Evolutionary conservation across 2,888 invertebrate genomes (phyloP).

Genomic region (Brenthis hecate): DNA sequence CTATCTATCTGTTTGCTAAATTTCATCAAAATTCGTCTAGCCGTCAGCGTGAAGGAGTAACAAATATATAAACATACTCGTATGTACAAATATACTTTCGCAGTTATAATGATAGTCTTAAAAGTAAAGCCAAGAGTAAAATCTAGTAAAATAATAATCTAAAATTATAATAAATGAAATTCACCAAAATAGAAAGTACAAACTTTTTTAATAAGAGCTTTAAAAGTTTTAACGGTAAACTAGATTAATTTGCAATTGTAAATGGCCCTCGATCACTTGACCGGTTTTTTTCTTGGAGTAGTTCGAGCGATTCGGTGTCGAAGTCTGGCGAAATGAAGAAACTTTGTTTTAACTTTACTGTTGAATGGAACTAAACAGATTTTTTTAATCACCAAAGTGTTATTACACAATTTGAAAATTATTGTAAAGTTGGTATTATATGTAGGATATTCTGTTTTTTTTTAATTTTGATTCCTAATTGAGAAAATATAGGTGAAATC

Average conservation of each 20-base stretch:
- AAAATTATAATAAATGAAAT: not conserved
- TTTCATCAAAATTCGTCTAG: too few species aligned
- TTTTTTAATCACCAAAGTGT: not conserved
- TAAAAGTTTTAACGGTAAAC: conserved; percentile 31
- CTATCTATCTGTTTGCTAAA: too few species aligned
- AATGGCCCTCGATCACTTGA: conserved; percentile 36
- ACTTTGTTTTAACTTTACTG: conserved; percentile 32
- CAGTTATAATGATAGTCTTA: too few species aligned
- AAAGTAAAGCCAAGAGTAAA: too few species aligned
- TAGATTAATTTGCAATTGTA: conserved; percentile 39
- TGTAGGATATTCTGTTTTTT: too few species aligned
- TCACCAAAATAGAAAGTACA: conserved; percentile 18
- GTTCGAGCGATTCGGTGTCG: conserved; percentile 29
- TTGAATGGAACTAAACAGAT: conserved; percentile 4
- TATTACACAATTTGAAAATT: not conserved
- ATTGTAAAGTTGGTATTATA: too few species aligned
- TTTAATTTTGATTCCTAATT: too few species aligned
- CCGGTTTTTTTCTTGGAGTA: conserved; percentile 31
- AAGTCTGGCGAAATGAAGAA: conserved; percentile 34
- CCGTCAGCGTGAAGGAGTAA: not conserved
- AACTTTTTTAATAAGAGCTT: conserved; percentile 38
- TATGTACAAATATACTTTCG: too few species aligned
- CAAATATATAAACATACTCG: not conserved
- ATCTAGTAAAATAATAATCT: not conserved
- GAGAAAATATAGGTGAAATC: too few species aligned